Base-by-base conservation (phyloP, 2,888 invertebrate species). In the Pardosa pseudoannulata region DNA sequence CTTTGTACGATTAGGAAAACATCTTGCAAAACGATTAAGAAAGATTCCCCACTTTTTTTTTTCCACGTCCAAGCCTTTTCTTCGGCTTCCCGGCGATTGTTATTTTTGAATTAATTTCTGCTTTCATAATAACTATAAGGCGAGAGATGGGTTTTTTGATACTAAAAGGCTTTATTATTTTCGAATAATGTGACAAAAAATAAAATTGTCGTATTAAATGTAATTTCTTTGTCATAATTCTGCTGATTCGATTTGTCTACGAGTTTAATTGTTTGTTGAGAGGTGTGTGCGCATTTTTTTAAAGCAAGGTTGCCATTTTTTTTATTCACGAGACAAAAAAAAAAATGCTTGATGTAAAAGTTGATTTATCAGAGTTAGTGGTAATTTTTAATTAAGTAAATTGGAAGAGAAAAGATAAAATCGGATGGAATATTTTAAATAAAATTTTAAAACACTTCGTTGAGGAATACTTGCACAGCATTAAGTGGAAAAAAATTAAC, bases 71-170 rank as follows among this genome's bases (percentile, higher is more conserved):
- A 11, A 0, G 41, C 27, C 19, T 74, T 46, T 67, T 74, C 62
- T 62, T 36, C 31, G 56, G 56, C 28, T 65, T 73, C 65, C 11
- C 50, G 41, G 41, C 76, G 83, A 67, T 32, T 85, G 83, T 85
- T 85, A 85, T 85, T 85, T 85, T 85, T 85, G 83, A 85, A 85
- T 85, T 85, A 85, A 85, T 85, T 85, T 85, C 71, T 73, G 39
- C 50, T 27, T 46, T 83, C 72, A 80, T 80, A 73, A 80, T 50
- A 64, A 67, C 31, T 29, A 50, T 46, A 78, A 78, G 78, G 68
- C 68, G 78, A 68, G 70, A 78, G 56, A 56, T 23, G 56, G 16
- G 56, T 56, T 56, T 56, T 56, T 56, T 56, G 56, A 56, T 56
- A 56, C 56, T 56, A 56, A 56, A 56, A 56, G 56, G 56, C 56